Evolutionary conservation across 1,140 invertebrate genomes (phyloP).

Genomic region (Atta cephalotes): DNA sequence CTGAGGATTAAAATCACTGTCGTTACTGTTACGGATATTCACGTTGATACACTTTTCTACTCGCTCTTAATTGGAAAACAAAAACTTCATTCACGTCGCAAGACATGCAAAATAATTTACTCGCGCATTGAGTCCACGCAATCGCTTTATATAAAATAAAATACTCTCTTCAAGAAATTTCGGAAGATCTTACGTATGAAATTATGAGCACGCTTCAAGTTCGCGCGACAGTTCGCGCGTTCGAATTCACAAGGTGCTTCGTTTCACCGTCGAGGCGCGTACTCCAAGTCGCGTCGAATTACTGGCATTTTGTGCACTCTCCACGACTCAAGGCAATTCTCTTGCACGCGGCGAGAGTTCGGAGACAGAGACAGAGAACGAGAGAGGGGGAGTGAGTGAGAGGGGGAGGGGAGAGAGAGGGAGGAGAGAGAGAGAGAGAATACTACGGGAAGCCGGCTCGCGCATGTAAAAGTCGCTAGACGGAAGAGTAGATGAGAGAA

Average conservation of each 20-base stretch:
- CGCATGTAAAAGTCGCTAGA: conserved; percentile 81
- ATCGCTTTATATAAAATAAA: background rate
- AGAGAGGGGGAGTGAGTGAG: background rate
- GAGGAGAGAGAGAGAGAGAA: conserved; percentile 3
- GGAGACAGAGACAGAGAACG: conserved; percentile 8
- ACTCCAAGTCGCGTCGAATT: conserved; percentile 75
- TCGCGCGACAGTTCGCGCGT: conserved; percentile 40
- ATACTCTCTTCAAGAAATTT: background rate
- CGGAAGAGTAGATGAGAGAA: conserved; percentile 76
- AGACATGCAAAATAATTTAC: background rate
- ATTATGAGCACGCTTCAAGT: background rate
- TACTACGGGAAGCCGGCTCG: conserved; percentile 77
- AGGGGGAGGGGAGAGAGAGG: too few relatives aligned
- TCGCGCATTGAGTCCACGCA: background rate
- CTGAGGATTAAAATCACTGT: background rate
- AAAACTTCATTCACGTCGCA: background rate
- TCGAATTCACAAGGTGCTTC: conserved; percentile 50
- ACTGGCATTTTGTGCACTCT: conserved; percentile 76
- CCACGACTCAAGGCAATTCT: conserved; percentile 54
- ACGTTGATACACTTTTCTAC: background rate
- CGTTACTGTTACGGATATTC: background rate
- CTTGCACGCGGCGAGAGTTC: conserved; percentile 23
- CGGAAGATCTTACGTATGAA: background rate
- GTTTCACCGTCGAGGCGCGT: conserved; percentile 61
- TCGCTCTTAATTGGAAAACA: background rate